Evolutionary conservation across 2,113 vertebrate genomes (phyloP).

Genomic region (Acanthochromis polyacanthus): DNA sequence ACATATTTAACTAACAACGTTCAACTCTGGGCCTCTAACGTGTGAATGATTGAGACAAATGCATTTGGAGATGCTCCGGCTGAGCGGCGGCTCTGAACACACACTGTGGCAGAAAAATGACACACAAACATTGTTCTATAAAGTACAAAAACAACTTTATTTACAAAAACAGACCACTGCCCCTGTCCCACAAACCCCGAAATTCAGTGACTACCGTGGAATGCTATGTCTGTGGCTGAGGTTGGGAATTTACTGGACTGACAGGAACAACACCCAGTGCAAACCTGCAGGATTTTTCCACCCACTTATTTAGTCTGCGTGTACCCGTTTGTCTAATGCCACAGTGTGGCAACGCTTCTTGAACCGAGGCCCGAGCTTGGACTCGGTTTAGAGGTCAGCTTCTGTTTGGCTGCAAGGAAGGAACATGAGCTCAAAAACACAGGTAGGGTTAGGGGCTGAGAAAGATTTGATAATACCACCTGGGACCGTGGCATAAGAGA

Average conservation of each 20-base stretch:
- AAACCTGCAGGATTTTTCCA: constrained; percentile 59
- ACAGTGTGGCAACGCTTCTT: constrained; percentile 32
- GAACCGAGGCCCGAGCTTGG: constrained; percentile 1
- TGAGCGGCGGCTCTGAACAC: constrained; percentile 4
- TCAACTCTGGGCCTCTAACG: not conserved
- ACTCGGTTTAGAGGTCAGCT: constrained; percentile 15
- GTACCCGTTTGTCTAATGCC: constrained; percentile 41
- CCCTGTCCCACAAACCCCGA: constrained; percentile 70
- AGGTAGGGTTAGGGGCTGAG: not conserved
- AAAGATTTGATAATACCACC: not conserved
- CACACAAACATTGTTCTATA: constrained; percentile 41
- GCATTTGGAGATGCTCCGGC: not conserved
- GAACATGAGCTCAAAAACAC: constrained; percentile 5
- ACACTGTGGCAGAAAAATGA: constrained; percentile 51
- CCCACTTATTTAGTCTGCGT: constrained; percentile 67
- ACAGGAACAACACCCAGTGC: constrained; percentile 65
- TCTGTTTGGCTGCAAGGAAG: constrained; percentile 22
- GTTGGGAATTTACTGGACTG: constrained; percentile 79
- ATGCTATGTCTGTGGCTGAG: constrained; percentile 77
- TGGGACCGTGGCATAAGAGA: constrained; percentile 4
- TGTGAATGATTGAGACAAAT: not conserved
- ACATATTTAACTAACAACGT: not conserved
- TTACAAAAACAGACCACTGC: constrained; percentile 80
- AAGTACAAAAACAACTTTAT: constrained; percentile 82
- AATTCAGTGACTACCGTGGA: constrained; percentile 64